These are phyloP conservation scores for Apolygus lucorum DNA, from an alignment of 1,140 invertebrate species.

Conservation along the genomic window DNA sequence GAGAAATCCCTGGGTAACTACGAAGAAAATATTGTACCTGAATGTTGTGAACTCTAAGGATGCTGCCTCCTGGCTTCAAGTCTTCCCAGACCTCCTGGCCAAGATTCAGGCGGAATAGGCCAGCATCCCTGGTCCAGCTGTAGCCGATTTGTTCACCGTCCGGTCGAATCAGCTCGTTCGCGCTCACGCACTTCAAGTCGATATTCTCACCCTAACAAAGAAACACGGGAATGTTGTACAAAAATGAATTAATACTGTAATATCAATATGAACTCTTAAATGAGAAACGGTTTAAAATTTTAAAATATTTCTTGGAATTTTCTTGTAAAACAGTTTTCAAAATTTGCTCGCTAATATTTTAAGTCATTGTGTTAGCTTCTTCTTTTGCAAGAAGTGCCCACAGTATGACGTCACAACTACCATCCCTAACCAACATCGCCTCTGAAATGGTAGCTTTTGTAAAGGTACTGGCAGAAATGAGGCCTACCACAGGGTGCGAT, in stretches of 20 bases:
- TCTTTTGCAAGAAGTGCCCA: no score
- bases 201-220: slow-evolving; percentile 51
- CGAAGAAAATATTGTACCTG: no score
- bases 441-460: no score
- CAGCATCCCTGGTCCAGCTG: slow-evolving; percentile 67
- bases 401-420: no score
- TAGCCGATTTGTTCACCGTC: slow-evolving; percentile 54
- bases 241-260: no score
- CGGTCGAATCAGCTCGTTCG: slow-evolving; percentile 45
- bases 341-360: no score
- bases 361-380: no score
- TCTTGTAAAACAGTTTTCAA: not conserved
- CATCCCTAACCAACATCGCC: no score
- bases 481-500: no score
- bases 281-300: not conserved
- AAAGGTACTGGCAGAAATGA: no score
- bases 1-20: no score
- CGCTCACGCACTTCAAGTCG: slow-evolving; percentile 53
- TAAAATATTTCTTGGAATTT: not conserved
- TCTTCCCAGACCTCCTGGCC: slow-evolving; percentile 69
- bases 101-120: slow-evolving; percentile 56
- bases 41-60: slow-evolving; percentile 29
- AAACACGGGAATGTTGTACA: not conserved
- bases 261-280: no score
- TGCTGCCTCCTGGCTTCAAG: slow-evolving; percentile 33